Base-by-base conservation (phyloP, 2,888 invertebrate genomes). In the Gisinianus flammeolus region DNA sequence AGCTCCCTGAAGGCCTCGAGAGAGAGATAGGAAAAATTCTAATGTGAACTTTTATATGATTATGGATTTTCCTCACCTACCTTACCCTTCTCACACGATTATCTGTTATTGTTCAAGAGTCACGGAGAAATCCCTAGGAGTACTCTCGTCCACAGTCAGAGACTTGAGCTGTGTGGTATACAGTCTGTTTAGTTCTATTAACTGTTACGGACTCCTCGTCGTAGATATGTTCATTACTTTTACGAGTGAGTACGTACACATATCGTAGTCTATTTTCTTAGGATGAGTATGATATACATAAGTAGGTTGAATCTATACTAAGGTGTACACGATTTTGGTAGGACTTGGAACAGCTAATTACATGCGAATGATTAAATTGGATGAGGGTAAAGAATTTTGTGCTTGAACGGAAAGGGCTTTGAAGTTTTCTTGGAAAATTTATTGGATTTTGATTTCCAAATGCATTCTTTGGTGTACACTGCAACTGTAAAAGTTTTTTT, bases 1-100 rank as follows among this genome's bases (percentile, higher is more conserved):
- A 79, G 83, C 79, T 81, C 83, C 83, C 83, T 79, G 73, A 81
- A 81, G 80, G 81, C 80, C 70, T 69, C 44, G n/a, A 30, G 64
- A 62, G 52, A 77, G 62, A 62, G 62, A 56, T 35, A 62, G 52
- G 71, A 73, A 78, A 78, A 78, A 78, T 74, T 78, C 67, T 74
- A 72, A 78, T 78, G 73, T 58, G 68, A 73, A 58, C 69, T 68
- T 71, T 44, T 77, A 28, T 78, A 74, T 58, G 66, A 72, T 77
- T 68, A 77, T 73, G 54, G 72, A 77, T 64, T 76, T 76, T 76
- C 71, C 71, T 71, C 58, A 24, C 62, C 71, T 64, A 62, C 64
- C 76, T 28, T 56, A 24, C 70, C 56, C 58, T 58, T 70, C 71
- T 64, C 77, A 70, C 70, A 62, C 66, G 71, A 77, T 70, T 64